These are phyloP conservation scores for Clinocottus analis DNA, from an alignment of 2,113 vertebrate genomes.

Conservation along the genomic window DNA sequence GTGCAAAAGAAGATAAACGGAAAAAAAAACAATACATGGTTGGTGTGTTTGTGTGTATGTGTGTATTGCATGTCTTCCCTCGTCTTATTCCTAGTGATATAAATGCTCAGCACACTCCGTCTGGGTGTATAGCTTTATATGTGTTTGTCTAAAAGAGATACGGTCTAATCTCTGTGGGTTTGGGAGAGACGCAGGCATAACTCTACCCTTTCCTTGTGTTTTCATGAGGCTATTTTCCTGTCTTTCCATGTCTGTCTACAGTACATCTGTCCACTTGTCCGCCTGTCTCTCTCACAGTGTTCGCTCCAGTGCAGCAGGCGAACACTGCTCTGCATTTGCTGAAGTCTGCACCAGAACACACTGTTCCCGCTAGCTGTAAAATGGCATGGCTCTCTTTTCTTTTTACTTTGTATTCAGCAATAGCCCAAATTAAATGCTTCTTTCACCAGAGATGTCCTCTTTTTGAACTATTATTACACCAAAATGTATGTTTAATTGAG, in stretches of 20 bases:
- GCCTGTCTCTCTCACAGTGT: conserved; percentile 25
- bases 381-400: background rate
- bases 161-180: background rate
- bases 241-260: conserved; percentile 15
- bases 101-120: background rate
- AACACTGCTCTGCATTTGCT: conserved; percentile 46
- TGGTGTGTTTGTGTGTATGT: conserved; percentile 1
- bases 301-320: conserved; percentile 44
- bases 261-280: conserved; percentile 32
- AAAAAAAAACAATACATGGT: background rate
- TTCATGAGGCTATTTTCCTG: conserved; percentile 26
- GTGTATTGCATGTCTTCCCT: conserved; percentile 3
- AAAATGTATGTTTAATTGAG: conserved; percentile 36
- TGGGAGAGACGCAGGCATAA: background rate
- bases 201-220: conserved; percentile 6
- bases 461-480: background rate
- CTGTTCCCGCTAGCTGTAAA: conserved; percentile 47
- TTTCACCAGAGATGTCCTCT: background rate
- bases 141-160: conserved; percentile 1
- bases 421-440: background rate
- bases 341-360: conserved; percentile 47
- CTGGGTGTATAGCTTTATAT: background rate
- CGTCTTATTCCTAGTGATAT: background rate
- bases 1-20: conserved; percentile 1
- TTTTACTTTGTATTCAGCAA: conserved; percentile 9